A percentile compares a stretch with the other conserved stretches of the same genome.
phyloP scores from a whole-genome alignment of 2,797 vertebrate species.

The Apogon hyalosoma region DNA sequence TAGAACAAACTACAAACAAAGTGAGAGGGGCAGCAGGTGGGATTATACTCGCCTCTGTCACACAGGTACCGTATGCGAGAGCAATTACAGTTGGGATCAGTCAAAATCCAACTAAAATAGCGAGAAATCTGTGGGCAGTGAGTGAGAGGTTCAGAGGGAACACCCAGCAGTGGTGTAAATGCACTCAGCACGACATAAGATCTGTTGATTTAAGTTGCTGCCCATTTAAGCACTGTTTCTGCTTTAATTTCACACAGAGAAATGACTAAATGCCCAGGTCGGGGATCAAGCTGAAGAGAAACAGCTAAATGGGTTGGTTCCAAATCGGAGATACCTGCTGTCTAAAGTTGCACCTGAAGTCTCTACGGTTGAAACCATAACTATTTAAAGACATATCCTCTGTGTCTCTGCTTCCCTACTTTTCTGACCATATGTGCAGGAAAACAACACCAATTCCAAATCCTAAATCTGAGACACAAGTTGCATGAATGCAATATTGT shows the following conservation, averaged over 20 bases:
- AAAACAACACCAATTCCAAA: too few relatives aligned
- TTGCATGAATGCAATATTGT: too few relatives aligned
- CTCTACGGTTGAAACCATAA: neutral
- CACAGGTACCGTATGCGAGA: slow-evolving; percentile 21
- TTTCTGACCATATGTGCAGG: neutral
- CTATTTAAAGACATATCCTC: slow-evolving; percentile 18
- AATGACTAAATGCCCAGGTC: slow-evolving; percentile 33
- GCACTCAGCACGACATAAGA: slow-evolving; percentile 32
- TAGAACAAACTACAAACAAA: slow-evolving; percentile 9
- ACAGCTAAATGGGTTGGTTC: neutral
- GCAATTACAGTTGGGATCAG: slow-evolving; percentile 17
- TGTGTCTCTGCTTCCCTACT: neutral
- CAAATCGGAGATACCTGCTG: slow-evolving; percentile 9
- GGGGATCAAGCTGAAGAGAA: slow-evolving; percentile 19
- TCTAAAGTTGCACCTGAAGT: neutral
- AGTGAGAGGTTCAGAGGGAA: slow-evolving; percentile 31
- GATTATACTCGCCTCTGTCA: slow-evolving; percentile 1
- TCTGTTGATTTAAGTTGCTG: slow-evolving; percentile 45
- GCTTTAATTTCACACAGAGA: slow-evolving; percentile 36
- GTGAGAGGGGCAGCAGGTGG: slow-evolving; percentile 28
- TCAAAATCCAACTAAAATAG: slow-evolving; percentile 4
- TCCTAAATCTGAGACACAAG: too few relatives aligned
- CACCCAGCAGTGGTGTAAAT: slow-evolving; percentile 40
- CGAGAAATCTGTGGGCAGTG: slow-evolving; percentile 31
- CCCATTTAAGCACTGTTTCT: slow-evolving; percentile 38